These are phyloP conservation scores for Varecia variegata DNA, from an alignment of 2,797 vertebrate genomes.

Conservation along the genomic window DNA sequence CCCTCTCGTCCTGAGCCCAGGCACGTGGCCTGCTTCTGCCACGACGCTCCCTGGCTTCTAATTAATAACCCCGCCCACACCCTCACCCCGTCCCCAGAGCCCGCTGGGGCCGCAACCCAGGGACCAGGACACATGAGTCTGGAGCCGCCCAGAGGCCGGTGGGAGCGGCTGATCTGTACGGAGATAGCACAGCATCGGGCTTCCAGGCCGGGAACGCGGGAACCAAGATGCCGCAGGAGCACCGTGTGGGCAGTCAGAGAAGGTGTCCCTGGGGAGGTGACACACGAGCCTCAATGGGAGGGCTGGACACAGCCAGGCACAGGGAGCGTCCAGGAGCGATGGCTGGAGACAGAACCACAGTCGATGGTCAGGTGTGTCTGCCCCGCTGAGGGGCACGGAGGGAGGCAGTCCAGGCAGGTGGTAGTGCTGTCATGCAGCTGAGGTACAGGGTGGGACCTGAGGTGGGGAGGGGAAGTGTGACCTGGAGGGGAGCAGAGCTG, in stretches of 20 bases:
- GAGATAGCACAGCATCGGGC: neutral
- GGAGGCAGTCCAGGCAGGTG: too few species aligned
- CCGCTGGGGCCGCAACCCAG: neutral
- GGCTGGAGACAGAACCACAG: neutral
- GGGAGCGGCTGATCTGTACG: fast-evolving
- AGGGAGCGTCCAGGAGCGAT: too few species aligned
- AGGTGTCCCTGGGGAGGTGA: neutral
- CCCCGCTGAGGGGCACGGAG: fast-evolving
- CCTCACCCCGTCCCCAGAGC: neutral
- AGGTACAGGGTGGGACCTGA: fast-evolving
- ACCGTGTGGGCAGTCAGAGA: neutral
- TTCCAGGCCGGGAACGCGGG: too few species aligned
- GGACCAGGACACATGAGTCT: neutral
- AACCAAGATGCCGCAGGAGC: too few species aligned
- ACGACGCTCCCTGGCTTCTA: neutral
- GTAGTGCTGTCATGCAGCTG: neutral
- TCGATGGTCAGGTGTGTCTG: neutral
- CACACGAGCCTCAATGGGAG: neutral
- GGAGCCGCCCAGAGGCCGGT: neutral
- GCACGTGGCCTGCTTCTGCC: neutral
- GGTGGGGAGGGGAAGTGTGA: fast-evolving
- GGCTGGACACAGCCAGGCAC: too few species aligned
- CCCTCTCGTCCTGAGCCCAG: neutral
- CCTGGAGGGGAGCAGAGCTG: fast-evolving
- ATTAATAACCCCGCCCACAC: fast-evolving